Base-by-base conservation (phyloP, 2,113 vertebrate genomes). In the Otocyon megalotis region DNA sequence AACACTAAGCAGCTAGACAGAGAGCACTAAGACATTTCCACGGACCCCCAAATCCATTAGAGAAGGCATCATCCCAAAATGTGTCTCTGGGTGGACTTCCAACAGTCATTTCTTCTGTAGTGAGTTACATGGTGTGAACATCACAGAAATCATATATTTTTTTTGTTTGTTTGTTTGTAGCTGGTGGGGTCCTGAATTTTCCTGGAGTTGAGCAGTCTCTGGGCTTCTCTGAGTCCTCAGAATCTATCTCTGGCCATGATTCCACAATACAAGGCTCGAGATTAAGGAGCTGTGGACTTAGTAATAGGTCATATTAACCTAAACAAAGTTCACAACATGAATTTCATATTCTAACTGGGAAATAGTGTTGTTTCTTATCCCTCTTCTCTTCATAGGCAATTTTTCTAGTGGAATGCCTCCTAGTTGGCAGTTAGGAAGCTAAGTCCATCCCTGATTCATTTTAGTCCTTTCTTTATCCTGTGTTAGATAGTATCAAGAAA, bases 141-240 rank as follows among this genome's bases (percentile, higher is more conserved):
- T 10, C 20, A 89, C 7, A 37, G 32, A 84, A 90, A 28, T 56
- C 4, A 12, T 63, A 30, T 32, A n/a, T n/a, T n/a, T n/a, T n/a
- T n/a, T n/a, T n/a, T n/a, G n/a, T n/a, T n/a, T n/a, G n/a, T n/a
- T 35, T 35, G 32, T 16, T 96, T 93, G 30, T 84, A 92, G 54
- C 19, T 58, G 20, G 43, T 53, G 1, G 7, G 17, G 16, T 76
- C 37, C 53, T 71, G 19, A 54, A 76, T 81, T 79, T 69, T 84
- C 53, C 30, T 8, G 30, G 60, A 60, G 11, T 30, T 54, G 17
- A 87, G 30, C 4, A 53, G 24, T 90, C 90, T 92, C 62, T 92
- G 69, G 56, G 19, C 43, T 82, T 67, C 81, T 92, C 8, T 60
- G 50, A 81, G 65, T 96, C 35, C 32, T 96, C 10, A 54, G 8